Evolutionary conservation across 2,113 vertebrate genomes (phyloP).

Genomic region (Polypterus senegalus): DNA sequence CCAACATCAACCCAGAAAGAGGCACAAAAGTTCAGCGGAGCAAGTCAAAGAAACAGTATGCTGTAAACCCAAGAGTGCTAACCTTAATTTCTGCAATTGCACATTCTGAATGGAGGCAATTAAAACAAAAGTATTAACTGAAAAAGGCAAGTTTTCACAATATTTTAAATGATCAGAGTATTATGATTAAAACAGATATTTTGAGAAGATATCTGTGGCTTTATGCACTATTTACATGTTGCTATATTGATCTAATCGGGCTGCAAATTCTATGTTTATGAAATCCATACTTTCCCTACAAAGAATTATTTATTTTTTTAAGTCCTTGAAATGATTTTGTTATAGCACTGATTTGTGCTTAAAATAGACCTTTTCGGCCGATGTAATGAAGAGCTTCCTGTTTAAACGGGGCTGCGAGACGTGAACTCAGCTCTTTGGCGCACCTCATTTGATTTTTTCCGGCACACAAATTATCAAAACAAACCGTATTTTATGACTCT

Average conservation of each 20-base stretch:
- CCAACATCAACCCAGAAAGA: not conserved
- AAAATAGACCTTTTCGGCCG: no score
- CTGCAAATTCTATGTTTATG: no score
- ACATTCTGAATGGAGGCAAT: not conserved
- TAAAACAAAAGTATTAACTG: not conserved
- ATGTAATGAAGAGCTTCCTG: no score
- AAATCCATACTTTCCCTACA: no score
- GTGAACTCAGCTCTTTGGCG: no score
- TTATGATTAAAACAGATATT: not conserved
- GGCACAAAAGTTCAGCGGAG: not conserved
- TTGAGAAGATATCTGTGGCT: not conserved
- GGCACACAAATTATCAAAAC: no score
- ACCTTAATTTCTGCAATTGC: not conserved
- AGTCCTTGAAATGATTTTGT: not conserved
- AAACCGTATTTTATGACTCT: no score
- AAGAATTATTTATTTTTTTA: no score
- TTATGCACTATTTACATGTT: not conserved
- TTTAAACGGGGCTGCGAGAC: no score
- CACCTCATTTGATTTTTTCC: no score
- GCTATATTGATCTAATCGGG: not conserved
- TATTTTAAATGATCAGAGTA: not conserved
- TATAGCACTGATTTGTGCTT: not conserved
- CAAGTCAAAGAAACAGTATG: conserved; percentile 4
- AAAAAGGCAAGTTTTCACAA: not conserved
- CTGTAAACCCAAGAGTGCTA: conserved; percentile 2